phyloP scores from a whole-genome alignment of 2,797 vertebrate species.

The Syngnathus rostellatus region DNA sequence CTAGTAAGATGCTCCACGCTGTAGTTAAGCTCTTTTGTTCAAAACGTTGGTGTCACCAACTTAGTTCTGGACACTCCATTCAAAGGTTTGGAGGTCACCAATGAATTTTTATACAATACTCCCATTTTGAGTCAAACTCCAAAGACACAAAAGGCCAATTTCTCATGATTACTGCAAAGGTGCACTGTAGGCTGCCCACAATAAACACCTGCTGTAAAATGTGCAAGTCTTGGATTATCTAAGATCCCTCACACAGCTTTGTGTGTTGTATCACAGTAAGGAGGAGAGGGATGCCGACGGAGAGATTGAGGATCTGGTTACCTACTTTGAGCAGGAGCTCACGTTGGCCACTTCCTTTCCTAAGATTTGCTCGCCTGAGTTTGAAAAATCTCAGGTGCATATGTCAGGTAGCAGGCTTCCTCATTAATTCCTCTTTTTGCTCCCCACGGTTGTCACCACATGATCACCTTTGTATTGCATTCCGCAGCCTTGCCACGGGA shows the following conservation, averaged over 20 bases:
- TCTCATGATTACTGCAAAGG: neutral
- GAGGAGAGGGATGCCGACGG: slow-evolving; percentile 73
- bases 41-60: too few species aligned
- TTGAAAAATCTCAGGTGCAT: slow-evolving; percentile 79
- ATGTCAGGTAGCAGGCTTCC: slow-evolving; percentile 79
- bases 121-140: too few species aligned
- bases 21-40: neutral
- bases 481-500: slow-evolving; percentile 83
- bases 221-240: neutral
- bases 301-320: slow-evolving; percentile 84
- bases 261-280: slow-evolving; percentile 55
- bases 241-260: neutral
- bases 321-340: slow-evolving; percentile 88
- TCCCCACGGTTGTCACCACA: neutral
- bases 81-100: neutral
- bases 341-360: slow-evolving; percentile 76
- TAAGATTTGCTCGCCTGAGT: slow-evolving; percentile 87
- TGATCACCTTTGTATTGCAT: neutral
- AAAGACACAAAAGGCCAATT: too few species aligned
- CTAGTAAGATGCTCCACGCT: slow-evolving; percentile 65
- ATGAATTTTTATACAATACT: too few species aligned
- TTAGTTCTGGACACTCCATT: neutral
- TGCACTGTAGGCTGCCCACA: neutral
- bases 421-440: neutral
- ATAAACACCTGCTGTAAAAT: neutral